phyloP scores from a whole-genome alignment of 2,113 vertebrate genomes.

The Anarrhichthys ocellatus region DNA sequence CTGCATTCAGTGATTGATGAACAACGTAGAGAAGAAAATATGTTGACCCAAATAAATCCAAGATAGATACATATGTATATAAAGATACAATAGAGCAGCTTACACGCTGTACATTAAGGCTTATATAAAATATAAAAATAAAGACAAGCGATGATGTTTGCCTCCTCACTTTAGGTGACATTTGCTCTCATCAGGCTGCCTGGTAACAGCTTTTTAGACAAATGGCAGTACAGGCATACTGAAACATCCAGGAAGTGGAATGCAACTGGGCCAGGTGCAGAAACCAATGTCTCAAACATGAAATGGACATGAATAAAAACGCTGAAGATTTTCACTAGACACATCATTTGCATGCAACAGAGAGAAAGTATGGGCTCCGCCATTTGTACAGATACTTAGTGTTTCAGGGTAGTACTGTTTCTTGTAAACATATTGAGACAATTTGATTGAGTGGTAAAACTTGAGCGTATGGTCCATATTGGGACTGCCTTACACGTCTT shows the following conservation, averaged over 20 bases:
- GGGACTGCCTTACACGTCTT: slow-evolving; percentile 44
- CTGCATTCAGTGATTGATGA: slow-evolving; percentile 79
- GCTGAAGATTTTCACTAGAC: slow-evolving; percentile 85
- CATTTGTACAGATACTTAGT: slow-evolving; percentile 83
- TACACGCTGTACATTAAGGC: slow-evolving; percentile 89
- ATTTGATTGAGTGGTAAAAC: slow-evolving; percentile 80
- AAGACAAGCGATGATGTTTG: slow-evolving; percentile 86
- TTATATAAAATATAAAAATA: slow-evolving; percentile 90
- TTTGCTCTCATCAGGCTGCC: slow-evolving; percentile 73
- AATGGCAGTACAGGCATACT: slow-evolving; percentile 82
- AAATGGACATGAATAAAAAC: slow-evolving; percentile 83
- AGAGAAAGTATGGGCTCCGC: slow-evolving; percentile 79
- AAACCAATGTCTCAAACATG: slow-evolving; percentile 77
- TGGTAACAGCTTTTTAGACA: slow-evolving; percentile 72
- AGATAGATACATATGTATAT: slow-evolving; percentile 82
- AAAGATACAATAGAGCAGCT: slow-evolving; percentile 87
- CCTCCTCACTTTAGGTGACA: slow-evolving; percentile 75
- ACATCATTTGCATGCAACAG: slow-evolving; percentile 88
- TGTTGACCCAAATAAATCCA: slow-evolving; percentile 73
- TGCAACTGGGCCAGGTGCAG: slow-evolving; percentile 70
- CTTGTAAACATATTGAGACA: slow-evolving; percentile 84
- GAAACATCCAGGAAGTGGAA: slow-evolving; percentile 73
- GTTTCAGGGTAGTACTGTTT: slow-evolving; percentile 82
- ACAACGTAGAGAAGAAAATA: slow-evolving; percentile 69
- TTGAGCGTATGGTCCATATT: slow-evolving; percentile 52